Evolutionary conservation across 2,113 vertebrate genomes (phyloP), one percentile per base, ranked within the genome.

Genomic region (Phalacrocorax brasilianus): DNA sequence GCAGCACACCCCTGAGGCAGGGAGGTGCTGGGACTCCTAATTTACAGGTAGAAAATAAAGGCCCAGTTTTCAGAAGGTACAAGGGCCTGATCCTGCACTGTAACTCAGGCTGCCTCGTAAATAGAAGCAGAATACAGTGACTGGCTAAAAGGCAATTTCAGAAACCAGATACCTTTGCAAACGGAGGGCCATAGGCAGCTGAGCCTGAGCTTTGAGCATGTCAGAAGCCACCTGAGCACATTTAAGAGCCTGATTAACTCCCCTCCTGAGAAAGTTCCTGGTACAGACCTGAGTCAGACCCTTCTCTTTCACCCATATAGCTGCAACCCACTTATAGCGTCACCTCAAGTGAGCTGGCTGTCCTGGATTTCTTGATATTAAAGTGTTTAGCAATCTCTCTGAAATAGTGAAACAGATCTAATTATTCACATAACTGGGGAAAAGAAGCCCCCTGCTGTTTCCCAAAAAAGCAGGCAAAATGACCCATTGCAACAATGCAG

Each of bases 121-220:
- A 40, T 3, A 28, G 1, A 2, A 42, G 24, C 61, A 58, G 40
- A 45, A 35, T 5, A 32, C 14, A 30, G 8, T 0, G 2, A 8
- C 32, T 6, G 5, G 4, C 22, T 17, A 19, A 73, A 63, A 8
- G 8, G 23, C 8, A 20, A 27, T 2, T 35, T n/a, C 49, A 66
- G 49, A 76, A 47, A 22, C 8, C 23, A 73, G 8, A 3, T 28
- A 6, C 1, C 19, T 47, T 47, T 52, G 21, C 24, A 73, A 58
- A 83, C 3, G 2, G 4, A 61, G 8, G 7, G 33, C 1, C 18
- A 56, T 5, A 12, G 12, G 30, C 56, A 80, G 44, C 18, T 86
- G 72, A 8, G 22, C 18, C 16, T 33, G 72, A 67, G 7, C 19
- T 63, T 10, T 50, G 47, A 81, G 50, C 35, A 28, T 28, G 11